Conservation (phyloP, 2,888 invertebrate species). For the Polylopha cassiicola region DNA sequence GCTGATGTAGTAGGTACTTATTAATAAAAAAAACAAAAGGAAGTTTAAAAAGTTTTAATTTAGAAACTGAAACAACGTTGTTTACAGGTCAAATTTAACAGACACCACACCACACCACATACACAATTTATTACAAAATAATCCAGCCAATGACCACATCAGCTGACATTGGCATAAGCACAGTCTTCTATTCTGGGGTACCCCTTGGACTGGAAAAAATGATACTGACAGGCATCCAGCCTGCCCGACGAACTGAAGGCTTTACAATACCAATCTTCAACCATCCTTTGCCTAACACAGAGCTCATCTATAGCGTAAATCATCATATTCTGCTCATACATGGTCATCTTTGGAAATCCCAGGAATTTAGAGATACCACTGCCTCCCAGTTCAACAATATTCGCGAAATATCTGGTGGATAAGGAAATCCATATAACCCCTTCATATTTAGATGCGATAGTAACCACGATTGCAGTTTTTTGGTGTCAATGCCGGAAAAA, state of each 20-base stretch:
- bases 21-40: too few relatives aligned
- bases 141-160: constrained; percentile 5
- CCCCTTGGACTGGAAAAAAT: constrained; percentile 44
- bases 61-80: too few relatives aligned
- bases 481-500: too few relatives aligned
- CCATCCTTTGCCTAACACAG: constrained; percentile 34
- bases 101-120: too few relatives aligned
- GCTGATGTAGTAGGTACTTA: too few relatives aligned
- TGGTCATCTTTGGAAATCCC: constrained; percentile 67
- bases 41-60: too few relatives aligned
- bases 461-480: too few relatives aligned
- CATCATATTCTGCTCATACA: constrained; percentile 51
- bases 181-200: constrained; percentile 48
- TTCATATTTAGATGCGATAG: too few relatives aligned
- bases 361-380: constrained; percentile 64
- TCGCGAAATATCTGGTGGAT: constrained; percentile 63
- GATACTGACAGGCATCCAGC: constrained; percentile 39
- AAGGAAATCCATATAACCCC: too few relatives aligned
- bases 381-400: constrained; percentile 60
- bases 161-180: constrained; percentile 47
- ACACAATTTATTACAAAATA: neutral
- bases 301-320: constrained; percentile 58
- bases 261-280: constrained; percentile 51
- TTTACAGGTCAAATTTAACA: too few relatives aligned
- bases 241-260: constrained; percentile 40